phyloP scores from a whole-genome alignment of 1,140 invertebrate species.

The Drosophila equinoxialis region DNA sequence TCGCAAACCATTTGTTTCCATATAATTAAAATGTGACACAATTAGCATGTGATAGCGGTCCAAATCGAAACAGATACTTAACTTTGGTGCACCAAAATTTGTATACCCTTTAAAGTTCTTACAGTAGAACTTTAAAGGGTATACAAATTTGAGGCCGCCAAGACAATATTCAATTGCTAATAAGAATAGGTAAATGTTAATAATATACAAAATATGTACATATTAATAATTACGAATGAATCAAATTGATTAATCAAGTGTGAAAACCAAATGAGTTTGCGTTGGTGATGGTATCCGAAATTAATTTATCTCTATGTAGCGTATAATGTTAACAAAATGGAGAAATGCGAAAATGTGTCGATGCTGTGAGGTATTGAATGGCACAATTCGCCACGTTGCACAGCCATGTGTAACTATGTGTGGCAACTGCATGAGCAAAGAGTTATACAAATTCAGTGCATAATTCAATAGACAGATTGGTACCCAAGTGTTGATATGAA shows the following conservation, averaged over 20 bases:
- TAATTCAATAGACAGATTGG: constrained; percentile 23
- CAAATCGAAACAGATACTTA: background rate
- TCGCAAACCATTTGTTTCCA: constrained; percentile 6
- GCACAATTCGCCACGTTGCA: constrained; percentile 60
- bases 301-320: background rate
- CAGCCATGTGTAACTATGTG: constrained; percentile 31
- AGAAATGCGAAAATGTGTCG: background rate
- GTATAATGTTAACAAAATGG: background rate
- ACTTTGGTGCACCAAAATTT: background rate
- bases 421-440: constrained; percentile 52
- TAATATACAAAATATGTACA: no score
- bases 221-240: no score
- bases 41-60: constrained; percentile 40
- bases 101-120: background rate
- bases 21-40: constrained; percentile 54
- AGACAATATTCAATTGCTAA: background rate
- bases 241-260: no score
- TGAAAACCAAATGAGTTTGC: no score
- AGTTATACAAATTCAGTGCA: constrained; percentile 65
- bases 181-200: no score
- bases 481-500: constrained; percentile 18
- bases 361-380: constrained; percentile 22
- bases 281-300: background rate
- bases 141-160: no score
- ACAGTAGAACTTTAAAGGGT: no score